Conservation (phyloP, 2,888 invertebrate species). For the Pemphredon lugubris region DNA sequence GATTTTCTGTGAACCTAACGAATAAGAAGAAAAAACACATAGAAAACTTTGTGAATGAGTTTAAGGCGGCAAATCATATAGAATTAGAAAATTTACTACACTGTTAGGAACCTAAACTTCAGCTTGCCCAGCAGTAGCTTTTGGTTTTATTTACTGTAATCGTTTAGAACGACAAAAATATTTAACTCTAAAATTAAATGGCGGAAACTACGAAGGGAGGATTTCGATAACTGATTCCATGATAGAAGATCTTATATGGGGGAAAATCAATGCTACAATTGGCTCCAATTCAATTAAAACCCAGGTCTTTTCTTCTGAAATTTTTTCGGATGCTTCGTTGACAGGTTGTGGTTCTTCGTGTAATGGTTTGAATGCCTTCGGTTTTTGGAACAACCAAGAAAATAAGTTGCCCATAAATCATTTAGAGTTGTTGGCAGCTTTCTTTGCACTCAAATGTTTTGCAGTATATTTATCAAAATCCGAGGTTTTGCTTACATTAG, state of each 20-base stretch:
- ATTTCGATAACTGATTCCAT: not conserved
- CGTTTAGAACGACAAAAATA: not conserved
- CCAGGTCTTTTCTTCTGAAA: not conserved
- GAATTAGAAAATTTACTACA: slow-evolving; percentile 31
- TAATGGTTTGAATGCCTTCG: not conserved
- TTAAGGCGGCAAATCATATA: not conserved
- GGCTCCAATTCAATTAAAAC: not conserved
- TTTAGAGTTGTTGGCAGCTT: slow-evolving; percentile 2
- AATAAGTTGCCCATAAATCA: not conserved
- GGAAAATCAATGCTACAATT: not conserved
- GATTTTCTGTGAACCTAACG: no score
- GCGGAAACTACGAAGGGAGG: not conserved
- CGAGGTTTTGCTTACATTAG: not conserved
- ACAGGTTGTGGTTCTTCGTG: slow-evolving; percentile 8
- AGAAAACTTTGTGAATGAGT: not conserved
- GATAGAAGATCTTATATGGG: not conserved
- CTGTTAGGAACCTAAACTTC: slow-evolving; percentile 33
- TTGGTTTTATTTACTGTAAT: not conserved
- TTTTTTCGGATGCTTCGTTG: slow-evolving; percentile 9
- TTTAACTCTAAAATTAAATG: not conserved
- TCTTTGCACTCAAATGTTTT: not conserved
- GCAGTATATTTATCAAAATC: not conserved
- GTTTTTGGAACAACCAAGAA: slow-evolving; percentile 4
- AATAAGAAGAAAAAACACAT: not conserved
- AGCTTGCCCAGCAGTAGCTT: slow-evolving; percentile 19